Base-by-base conservation (phyloP, 2,113 vertebrate genomes). In the Leptobrachium ailaonicum region DNA sequence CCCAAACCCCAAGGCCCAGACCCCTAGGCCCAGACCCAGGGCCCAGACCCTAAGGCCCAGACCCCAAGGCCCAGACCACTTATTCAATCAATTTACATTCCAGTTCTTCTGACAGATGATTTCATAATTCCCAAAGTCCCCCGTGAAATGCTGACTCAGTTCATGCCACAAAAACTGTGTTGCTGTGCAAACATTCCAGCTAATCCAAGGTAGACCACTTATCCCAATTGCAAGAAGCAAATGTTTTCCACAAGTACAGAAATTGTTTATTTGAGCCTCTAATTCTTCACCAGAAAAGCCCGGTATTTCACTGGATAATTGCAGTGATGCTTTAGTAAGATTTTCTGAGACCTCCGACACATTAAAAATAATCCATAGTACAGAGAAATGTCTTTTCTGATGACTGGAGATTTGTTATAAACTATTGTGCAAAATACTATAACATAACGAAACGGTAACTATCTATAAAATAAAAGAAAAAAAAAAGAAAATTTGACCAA, bases 401-500 rank as follows among this genome's bases (percentile, higher is more conserved):
- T 54, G 53, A 77, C 41, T 47, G 71, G 40, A 45, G 60, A 20
- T 45, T 58, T 20, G 53, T 62, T 20, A 71, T 42, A 71, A 43
- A 63, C 66, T 70, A 77, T 58, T 50, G 56, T 62, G 54, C 32
- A 70, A 9, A 63, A 66, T 8, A 41, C 12, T 47, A 40, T 71
- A 43, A 78, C 32, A 71, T 78, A 50, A 43, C 42, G 53, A 73
- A 73, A 73, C 60, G 42, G 58, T 40, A 42, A 20, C 45, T 12
- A 60, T 60, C 56, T 1, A 12, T 14, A 77, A 2, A 10, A 70
- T 77, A 45, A 14, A 40, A 70, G 1, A 54, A 54, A 60, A 50
- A 50, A 50, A 50, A 50, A 50, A 50, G 8, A 50, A 50, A 50
- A 50, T 50, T 32, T 32, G 20, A 50, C 47, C 47, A 4, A 50